Base-by-base conservation (phyloP, 2,888 invertebrate species). In the Micropterix aruncella region DNA sequence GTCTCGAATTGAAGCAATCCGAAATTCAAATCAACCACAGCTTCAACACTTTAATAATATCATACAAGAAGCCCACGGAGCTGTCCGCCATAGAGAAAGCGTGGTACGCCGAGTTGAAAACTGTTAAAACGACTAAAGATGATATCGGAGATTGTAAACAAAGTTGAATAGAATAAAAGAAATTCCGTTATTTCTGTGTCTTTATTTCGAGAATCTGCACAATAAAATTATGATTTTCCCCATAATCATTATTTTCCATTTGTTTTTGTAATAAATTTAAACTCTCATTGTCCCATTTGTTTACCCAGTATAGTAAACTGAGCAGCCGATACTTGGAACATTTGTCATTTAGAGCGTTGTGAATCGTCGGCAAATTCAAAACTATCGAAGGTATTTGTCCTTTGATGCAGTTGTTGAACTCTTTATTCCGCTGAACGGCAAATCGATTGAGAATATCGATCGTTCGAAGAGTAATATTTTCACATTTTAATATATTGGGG, bases 1-100 rank as follows among this genome's bases (percentile, higher is more conserved):
- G 75, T 45, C 52, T 83, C 42, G 59, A 64, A 9, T 70, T 79
- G 17, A 73, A 75, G 40, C 82, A 86, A 56, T 68, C 71, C 2
- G 76, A 75, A 55, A 72, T 89, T 50, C 71, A 77, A 39, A 75
- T 76, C 51, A 70, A 70, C 38, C 85, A 89, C 62, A 79, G 81
- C 55, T 83, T 77, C 56, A 83, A 84, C 56, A 86, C 88, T 1
- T 64, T 89, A 18, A 82, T 88, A 49, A 80, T 89, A 50, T 75
- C 76, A 81, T 87, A 87, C 56, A 80, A 80, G 55, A 89, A 89
- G 57, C 88, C 88, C 1, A 70, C 73, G 47, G 70, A 74, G 49
- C 61, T 88, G 1, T 54, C 81, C 39, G 77, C 82, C 19, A 73
- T 86, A 72, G 88, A 89, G 54, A 80, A 78, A 36, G 72, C 73